Base-by-base conservation (phyloP, 1,140 invertebrate genomes). In the Portunus trituberculatus region DNA sequence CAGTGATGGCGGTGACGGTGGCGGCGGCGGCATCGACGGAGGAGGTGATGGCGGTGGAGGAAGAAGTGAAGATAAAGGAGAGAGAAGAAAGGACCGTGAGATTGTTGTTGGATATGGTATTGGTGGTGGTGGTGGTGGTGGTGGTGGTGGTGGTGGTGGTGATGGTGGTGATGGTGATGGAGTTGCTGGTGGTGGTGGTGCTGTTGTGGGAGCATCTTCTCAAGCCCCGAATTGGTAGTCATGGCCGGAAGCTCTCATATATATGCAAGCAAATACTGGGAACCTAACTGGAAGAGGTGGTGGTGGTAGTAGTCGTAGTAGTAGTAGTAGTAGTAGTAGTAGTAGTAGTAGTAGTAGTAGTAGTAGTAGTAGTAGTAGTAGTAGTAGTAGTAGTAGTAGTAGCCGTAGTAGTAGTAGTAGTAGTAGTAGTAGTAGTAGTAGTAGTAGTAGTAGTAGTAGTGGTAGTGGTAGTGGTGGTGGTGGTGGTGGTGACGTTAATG, bases 281-380 rank as follows among this genome's bases (percentile, higher is more conserved):
- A n/a, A 76, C 67, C 67, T n/a, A n/a, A 76, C 20, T 76, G n/a
- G 25, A 16, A 59, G 52, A 16, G 20, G 52, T 76, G n/a, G 67
- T 2, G n/a, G 67, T n/a, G 20, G 25, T 2, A 76, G 67, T 76
- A 76, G 59, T 14, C 7, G 59, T 76, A 76, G 59, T 25, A 76
- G 59, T 76, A 76, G 59, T 76, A 76, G 59, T 76, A 76, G 59
- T 76, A 20, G 59, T 76, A 76, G 59, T 76, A 76, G 48, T 52
- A 52, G 48, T 52, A 52, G 48, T 52, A 52, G 48, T 52, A 52
- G 48, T 52, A 52, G 48, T 52, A 52, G 48, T 52, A 52, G 48
- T 52, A 52, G 48, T 52, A 52, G 48, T 52, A 52, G 48, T 52
- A 52, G 48, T 52, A 52, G 48, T 52, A 52, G 48, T 52, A 52